phyloP scores from a whole-genome alignment of 2,888 invertebrate genomes.

The Sepioteuthis lessoniana region DNA sequence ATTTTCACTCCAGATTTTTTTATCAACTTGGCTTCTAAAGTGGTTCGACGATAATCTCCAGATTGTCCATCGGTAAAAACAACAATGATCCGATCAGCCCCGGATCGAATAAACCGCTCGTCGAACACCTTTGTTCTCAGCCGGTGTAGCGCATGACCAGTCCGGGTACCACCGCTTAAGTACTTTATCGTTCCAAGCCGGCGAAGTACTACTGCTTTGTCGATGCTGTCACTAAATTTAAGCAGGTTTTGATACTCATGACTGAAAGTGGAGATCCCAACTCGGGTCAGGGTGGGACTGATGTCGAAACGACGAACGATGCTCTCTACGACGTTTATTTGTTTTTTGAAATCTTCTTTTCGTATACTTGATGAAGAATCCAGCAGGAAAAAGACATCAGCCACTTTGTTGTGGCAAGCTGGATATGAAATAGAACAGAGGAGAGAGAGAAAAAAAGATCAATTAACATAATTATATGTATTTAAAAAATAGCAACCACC shows the following conservation, averaged over 20 bases:
- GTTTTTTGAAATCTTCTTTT: constrained; percentile 37
- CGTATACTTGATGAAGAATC: constrained; percentile 46
- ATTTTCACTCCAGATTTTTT: constrained; percentile 54
- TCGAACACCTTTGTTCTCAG: constrained; percentile 54
- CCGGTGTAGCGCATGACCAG: constrained; percentile 56
- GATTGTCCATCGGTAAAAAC: constrained; percentile 62
- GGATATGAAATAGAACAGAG: background rate
- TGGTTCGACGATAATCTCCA: constrained; percentile 51
- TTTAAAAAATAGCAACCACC: too few species aligned
- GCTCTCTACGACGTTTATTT: background rate
- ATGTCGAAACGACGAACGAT: constrained; percentile 15
- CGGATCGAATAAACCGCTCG: constrained; percentile 49
- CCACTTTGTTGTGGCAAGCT: constrained; percentile 37
- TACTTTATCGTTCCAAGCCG: constrained; percentile 49
- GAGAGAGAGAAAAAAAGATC: background rate
- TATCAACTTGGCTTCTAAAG: constrained; percentile 53
- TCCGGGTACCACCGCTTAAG: constrained; percentile 56
- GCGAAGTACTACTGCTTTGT: background rate
- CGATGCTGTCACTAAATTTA: background rate
- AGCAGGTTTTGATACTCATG: background rate
- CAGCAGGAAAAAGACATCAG: constrained; percentile 41
- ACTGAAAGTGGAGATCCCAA: background rate
- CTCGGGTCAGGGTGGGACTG: background rate
- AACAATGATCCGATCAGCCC: constrained; percentile 57
- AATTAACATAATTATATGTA: too few species aligned